phyloP scores from a whole-genome alignment of 2,888 invertebrate genomes.

The Coronaproctus castanopsis region DNA sequence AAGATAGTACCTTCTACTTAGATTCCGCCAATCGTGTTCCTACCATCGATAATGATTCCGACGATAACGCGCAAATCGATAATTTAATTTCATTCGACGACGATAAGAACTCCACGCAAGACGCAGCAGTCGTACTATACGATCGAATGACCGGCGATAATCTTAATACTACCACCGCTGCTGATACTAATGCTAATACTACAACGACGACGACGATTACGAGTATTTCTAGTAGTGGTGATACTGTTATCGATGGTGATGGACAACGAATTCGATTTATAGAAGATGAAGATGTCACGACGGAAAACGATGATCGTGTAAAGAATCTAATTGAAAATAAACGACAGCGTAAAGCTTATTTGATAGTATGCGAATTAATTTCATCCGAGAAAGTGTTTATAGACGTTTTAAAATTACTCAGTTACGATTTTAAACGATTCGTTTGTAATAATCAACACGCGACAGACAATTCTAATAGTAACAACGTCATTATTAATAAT shows the following conservation, averaged over 20 bases:
- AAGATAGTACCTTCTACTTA: slow-evolving; percentile 20
- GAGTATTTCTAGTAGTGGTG: slow-evolving; percentile 6
- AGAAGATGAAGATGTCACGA: slow-evolving; percentile 1
- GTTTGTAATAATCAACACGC: slow-evolving; percentile 21
- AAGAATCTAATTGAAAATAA: slow-evolving; percentile 14
- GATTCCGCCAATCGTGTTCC: slow-evolving; percentile 10
- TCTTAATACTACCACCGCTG: too few relatives aligned
- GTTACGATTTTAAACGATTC: slow-evolving; percentile 30
- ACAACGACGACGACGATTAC: not conserved
- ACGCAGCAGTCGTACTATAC: not conserved
- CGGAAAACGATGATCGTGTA: slow-evolving; percentile 5
- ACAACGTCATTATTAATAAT: too few relatives aligned
- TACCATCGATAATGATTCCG: slow-evolving; percentile 3
- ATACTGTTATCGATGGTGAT: not conserved
- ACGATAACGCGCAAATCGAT: not conserved
- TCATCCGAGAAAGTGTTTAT: slow-evolving; percentile 35
- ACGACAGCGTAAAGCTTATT: slow-evolving; percentile 27
- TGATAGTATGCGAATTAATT: slow-evolving; percentile 33
- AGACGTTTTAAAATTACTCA: slow-evolving; percentile 32
- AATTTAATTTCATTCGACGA: not conserved
- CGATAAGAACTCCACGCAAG: not conserved
- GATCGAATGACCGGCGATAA: not conserved
- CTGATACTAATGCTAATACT: not conserved
- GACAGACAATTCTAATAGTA: slow-evolving; percentile 20
- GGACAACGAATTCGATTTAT: not conserved